Conservation (phyloP, 2,888 invertebrate genomes). For the Spilarctia lutea region DNA sequence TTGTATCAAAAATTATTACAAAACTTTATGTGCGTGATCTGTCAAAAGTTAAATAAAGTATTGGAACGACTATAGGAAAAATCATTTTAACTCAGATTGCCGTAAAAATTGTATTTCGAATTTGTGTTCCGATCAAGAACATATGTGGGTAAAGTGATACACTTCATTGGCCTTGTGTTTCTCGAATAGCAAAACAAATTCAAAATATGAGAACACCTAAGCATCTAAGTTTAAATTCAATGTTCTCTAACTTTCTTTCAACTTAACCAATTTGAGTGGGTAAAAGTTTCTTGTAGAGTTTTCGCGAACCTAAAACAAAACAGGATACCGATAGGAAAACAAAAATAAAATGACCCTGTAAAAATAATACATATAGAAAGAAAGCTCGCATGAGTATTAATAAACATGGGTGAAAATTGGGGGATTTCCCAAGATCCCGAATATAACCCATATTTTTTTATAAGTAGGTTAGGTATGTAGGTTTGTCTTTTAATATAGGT, state of each 20-base stretch:
- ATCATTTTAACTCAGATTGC: too few species aligned
- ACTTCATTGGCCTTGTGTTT: background rate
- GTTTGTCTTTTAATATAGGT: background rate
- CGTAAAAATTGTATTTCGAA: background rate
- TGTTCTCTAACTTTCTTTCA: background rate
- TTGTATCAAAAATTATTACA: too few species aligned
- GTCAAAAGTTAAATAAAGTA: too few species aligned
- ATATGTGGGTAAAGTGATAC: background rate
- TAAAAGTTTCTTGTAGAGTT: background rate
- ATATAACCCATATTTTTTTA: background rate
- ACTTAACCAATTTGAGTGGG: background rate
- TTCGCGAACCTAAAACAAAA: background rate
- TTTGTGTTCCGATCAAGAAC: background rate
- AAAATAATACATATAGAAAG: background rate
- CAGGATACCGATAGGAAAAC: background rate
- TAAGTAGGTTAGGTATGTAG: background rate
- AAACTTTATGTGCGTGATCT: too few species aligned
- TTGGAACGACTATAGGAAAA: too few species aligned
- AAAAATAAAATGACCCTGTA: background rate
- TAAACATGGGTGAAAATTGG: background rate
- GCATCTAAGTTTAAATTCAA: background rate
- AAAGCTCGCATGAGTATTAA: background rate
- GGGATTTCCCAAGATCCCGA: background rate
- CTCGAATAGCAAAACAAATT: background rate
- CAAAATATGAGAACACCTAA: background rate